Percentiles rank a stretch among this genome's conserved stretches.
These are phyloP conservation scores for Lordiphosa andalusiaca DNA, from an alignment of 2,888 invertebrate genomes.

Conservation along the genomic window DNA sequence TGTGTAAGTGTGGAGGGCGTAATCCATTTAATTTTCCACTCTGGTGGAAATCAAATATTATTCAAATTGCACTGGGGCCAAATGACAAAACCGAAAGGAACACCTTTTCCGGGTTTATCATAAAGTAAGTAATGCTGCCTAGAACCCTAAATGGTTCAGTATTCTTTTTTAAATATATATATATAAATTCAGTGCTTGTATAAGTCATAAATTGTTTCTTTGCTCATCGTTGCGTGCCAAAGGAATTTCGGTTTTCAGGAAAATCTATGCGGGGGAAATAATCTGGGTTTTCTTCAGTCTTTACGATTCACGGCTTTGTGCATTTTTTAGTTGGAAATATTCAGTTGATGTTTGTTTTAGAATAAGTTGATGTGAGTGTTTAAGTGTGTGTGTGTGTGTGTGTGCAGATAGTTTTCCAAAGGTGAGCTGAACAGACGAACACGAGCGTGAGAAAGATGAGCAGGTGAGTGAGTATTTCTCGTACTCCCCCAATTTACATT, in stretches of 20 bases:
- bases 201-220: conserved; percentile 38
- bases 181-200: conserved; percentile 75
- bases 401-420: conserved; percentile 34
- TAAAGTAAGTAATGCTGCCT: conserved; percentile 66
- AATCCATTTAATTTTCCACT: conserved; percentile 29
- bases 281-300: conserved; percentile 65
- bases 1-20: conserved; percentile 55
- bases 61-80: conserved; percentile 14
- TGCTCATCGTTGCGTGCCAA: conserved; percentile 46
- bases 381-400: conserved; percentile 30
- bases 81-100: conserved; percentile 36
- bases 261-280: conserved; percentile 20
- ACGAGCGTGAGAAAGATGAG: conserved; percentile 46
- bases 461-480: conserved; percentile 18
- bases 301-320: conserved; percentile 79
- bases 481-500: conserved; percentile 17
- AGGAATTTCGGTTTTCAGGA: conserved; percentile 4
- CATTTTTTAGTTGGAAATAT: conserved; percentile 57
- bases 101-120: conserved; percentile 32
- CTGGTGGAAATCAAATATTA: conserved; percentile 24
- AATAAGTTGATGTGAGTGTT: conserved; percentile 36
- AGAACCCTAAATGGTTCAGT: conserved; percentile 64
- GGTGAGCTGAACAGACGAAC: conserved; percentile 42
- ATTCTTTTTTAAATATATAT: conserved; percentile 42
- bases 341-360: conserved; percentile 50